Evolutionary conservation across 2,113 vertebrate species (phyloP).

Genomic region (Nerophis lumbriciformis): DNA sequence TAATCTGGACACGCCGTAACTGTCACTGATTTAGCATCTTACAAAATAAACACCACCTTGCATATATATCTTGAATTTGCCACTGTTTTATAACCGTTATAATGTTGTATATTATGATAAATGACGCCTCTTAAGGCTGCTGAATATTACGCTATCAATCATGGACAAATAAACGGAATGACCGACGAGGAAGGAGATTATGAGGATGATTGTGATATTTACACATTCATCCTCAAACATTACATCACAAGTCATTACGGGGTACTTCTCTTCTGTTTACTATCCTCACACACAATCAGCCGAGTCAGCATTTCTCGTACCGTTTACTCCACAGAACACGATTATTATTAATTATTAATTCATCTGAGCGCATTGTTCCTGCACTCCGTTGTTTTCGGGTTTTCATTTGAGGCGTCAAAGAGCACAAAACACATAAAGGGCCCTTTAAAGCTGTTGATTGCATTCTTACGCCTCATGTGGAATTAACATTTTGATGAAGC

Average conservation of each 20-base stretch:
- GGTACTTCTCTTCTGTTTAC: background rate
- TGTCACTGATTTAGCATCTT: slow-evolving; percentile 10
- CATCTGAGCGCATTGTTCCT: background rate
- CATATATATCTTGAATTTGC: background rate
- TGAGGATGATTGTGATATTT: background rate
- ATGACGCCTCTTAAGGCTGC: background rate
- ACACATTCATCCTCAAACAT: background rate
- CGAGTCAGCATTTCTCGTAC: background rate
- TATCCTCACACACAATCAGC: background rate
- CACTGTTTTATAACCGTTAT: background rate
- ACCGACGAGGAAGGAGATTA: background rate
- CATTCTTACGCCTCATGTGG: background rate
- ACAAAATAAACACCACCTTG: background rate
- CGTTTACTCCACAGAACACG: background rate
- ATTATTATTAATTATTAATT: background rate
- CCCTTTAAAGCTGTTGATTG: background rate
- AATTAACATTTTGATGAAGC: background rate
- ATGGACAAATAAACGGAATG: background rate
- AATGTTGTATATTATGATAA: background rate
- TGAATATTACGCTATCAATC: background rate
- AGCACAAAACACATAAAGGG: no score
- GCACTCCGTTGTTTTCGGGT: background rate
- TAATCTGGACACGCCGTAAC: background rate
- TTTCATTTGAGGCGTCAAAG: background rate
- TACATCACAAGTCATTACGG: no score